These are phyloP conservation scores for Salticus scenicus DNA, from an alignment of 2,888 invertebrate species.

Conservation along the genomic window DNA sequence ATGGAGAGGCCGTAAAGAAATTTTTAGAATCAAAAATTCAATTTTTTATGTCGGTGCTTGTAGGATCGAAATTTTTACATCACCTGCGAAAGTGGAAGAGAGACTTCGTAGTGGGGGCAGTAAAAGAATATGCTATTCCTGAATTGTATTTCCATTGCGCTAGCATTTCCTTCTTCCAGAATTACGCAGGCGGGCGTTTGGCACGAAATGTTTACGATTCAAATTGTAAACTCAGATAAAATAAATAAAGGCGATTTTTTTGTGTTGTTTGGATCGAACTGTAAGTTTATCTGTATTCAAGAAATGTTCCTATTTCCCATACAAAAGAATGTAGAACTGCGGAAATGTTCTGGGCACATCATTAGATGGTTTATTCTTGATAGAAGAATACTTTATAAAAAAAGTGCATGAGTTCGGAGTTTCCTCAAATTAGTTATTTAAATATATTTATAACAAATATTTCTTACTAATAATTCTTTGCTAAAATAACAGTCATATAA, in stretches of 20 bases:
- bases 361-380: too few species aligned
- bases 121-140: constrained; percentile 44
- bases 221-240: constrained; percentile 31
- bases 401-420: too few species aligned
- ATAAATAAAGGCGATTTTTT: not conserved
- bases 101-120: not conserved
- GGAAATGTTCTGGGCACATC: too few species aligned
- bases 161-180: not conserved
- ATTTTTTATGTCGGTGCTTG: constrained; percentile 48
- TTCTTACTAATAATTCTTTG: too few species aligned
- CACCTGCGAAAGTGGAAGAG: constrained; percentile 23
- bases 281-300: not conserved
- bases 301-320: not conserved
- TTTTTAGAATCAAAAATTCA: constrained; percentile 66
- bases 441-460: too few species aligned
- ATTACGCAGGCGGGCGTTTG: constrained; percentile 6
- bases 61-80: constrained; percentile 51
- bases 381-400: too few species aligned
- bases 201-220: constrained; percentile 22
- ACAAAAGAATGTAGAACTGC: too few species aligned
- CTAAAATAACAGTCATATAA: too few species aligned
- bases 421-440: too few species aligned
- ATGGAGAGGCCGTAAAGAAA: constrained; percentile 64
- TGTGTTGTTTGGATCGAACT: not conserved
- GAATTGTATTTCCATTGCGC: constrained; percentile 24